A percentile compares a stretch with the other conserved stretches of the same genome.
phyloP scores from a whole-genome alignment of 1,140 invertebrate species.

The Andricus grossulariae region DNA sequence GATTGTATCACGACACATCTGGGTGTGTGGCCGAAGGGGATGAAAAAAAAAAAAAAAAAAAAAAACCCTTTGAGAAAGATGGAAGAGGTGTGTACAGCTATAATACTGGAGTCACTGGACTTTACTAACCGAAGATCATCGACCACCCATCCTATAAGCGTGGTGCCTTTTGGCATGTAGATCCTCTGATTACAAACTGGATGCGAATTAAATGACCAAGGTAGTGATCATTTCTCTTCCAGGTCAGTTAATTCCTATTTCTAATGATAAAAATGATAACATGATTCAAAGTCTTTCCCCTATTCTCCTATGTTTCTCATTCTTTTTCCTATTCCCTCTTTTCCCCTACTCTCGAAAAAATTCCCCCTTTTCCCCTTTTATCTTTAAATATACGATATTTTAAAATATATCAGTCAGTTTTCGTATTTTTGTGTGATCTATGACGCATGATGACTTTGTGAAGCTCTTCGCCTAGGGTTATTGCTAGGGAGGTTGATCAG shows the following conservation, averaged over 20 bases:
- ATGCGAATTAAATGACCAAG: conserved; percentile 66
- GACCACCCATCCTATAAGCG: conserved; percentile 69
- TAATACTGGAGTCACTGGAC: conserved; percentile 57
- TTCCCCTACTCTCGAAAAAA: too few species aligned
- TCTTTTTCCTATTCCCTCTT: too few species aligned
- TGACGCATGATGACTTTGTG: too few species aligned
- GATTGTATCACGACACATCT: conserved; percentile 58
- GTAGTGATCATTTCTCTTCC: conserved; percentile 64
- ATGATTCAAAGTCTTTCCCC: too few species aligned
- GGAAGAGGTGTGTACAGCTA: conserved; percentile 34
- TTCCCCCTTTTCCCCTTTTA: too few species aligned
- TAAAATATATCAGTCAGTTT: too few species aligned
- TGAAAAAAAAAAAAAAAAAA: conserved; percentile 34
- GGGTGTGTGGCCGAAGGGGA: conserved; percentile 52
- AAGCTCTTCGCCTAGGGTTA: too few species aligned
- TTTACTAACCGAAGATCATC: conserved; percentile 37
- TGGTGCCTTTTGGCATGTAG: conserved; percentile 66
- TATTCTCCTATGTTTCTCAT: too few species aligned
- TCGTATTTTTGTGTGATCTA: too few species aligned
- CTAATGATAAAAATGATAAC: neutral
- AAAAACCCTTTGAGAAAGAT: conserved; percentile 40
- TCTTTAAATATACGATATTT: too few species aligned
- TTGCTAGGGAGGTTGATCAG: too few species aligned
- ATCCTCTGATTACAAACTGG: conserved; percentile 64
- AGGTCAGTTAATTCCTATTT: neutral